Conservation (phyloP, 2,888 invertebrate genomes). For the Athalia cordata region DNA sequence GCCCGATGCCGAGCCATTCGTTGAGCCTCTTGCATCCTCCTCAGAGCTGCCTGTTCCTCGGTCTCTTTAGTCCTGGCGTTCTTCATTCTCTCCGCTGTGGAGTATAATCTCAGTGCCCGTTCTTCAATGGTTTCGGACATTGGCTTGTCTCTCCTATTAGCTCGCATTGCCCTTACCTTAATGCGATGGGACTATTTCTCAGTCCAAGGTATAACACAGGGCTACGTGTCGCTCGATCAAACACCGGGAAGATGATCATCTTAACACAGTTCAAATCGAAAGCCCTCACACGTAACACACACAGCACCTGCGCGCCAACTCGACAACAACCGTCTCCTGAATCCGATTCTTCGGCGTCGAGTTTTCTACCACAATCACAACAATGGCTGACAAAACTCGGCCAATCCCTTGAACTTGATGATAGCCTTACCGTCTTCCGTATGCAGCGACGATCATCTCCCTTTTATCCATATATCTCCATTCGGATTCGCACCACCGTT, state of each 20-base stretch:
- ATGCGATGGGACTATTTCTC: constrained; percentile 57
- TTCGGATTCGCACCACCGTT: constrained; percentile 35
- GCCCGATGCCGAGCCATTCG: constrained; percentile 71
- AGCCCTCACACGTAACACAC: constrained; percentile 38
- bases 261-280: constrained; percentile 50
- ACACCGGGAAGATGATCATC: constrained; percentile 55
- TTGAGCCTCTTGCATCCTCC: constrained; percentile 71
- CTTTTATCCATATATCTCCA: constrained; percentile 53
- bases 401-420: constrained; percentile 61
- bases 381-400: constrained; percentile 69
- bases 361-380: constrained; percentile 65
- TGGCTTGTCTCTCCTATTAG: constrained; percentile 58
- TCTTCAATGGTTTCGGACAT: constrained; percentile 70
- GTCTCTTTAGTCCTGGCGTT: constrained; percentile 70
- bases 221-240: constrained; percentile 46
- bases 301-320: constrained; percentile 63
- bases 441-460: constrained; percentile 30
- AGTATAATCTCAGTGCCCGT: constrained; percentile 65
- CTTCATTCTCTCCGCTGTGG: constrained; percentile 69
- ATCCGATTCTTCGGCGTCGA: constrained; percentile 5
- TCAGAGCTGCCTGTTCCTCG: constrained; percentile 69
- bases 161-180: constrained; percentile 65
- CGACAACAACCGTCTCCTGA: constrained; percentile 66
- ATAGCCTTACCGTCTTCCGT: constrained; percentile 47
- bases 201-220: constrained; percentile 55